phyloP scores from a whole-genome alignment of 2,888 invertebrate species.

The Phaedon cochleariae region DNA sequence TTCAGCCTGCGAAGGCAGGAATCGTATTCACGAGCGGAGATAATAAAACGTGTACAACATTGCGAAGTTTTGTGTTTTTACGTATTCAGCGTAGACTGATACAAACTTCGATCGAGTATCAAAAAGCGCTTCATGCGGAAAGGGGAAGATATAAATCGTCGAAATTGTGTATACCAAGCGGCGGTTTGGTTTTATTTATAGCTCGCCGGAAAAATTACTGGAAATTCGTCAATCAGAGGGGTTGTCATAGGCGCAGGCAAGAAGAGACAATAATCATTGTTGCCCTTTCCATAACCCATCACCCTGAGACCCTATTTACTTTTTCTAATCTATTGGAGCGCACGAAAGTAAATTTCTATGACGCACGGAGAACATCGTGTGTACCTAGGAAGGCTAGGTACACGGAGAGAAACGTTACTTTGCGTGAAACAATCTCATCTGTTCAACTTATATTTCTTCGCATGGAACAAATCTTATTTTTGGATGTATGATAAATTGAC shows the following conservation, averaged over 20 bases:
- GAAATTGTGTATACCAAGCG: neutral
- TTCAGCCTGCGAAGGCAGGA: neutral
- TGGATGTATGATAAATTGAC: too few species aligned
- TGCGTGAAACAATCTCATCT: too few species aligned
- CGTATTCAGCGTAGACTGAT: constrained; percentile 44
- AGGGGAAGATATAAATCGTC: constrained; percentile 23
- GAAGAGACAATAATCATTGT: too few species aligned
- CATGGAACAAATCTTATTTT: too few species aligned
- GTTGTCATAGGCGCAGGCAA: neutral
- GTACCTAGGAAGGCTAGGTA: too few species aligned
- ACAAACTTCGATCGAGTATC: constrained; percentile 44
- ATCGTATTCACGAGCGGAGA: constrained; percentile 11
- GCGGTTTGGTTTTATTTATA: neutral
- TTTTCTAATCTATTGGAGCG: too few species aligned
- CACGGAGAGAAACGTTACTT: too few species aligned
- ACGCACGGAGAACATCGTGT: too few species aligned
- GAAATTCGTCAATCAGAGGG: neutral
- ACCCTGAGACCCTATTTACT: too few species aligned
- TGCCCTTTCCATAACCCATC: too few species aligned
- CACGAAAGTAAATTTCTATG: too few species aligned
- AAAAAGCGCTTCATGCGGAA: constrained; percentile 35
- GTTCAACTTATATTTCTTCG: too few species aligned
- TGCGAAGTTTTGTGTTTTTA: constrained; percentile 30
- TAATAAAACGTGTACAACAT: constrained; percentile 28
- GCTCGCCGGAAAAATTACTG: neutral